A percentile compares a stretch with the other conserved stretches of the same genome.
Evolutionary conservation across 2,888 invertebrate genomes (phyloP).

Genomic region (Lottia scabra): DNA sequence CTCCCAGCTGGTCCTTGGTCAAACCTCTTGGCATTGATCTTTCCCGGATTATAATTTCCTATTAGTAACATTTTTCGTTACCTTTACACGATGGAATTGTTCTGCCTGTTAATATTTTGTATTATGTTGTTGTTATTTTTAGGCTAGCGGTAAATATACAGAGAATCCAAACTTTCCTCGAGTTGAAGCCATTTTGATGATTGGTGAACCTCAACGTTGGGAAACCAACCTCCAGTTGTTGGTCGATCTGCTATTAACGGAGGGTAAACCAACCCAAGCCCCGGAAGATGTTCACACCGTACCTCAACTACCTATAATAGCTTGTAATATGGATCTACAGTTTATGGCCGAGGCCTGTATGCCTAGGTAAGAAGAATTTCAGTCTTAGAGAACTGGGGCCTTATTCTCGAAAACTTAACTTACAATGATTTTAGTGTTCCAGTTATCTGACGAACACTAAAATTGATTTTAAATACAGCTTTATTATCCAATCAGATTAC

Average conservation of each 20-base stretch:
- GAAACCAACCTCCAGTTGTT: slow-evolving; percentile 67
- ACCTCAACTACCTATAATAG: slow-evolving; percentile 66
- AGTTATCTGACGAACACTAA: too few relatives aligned
- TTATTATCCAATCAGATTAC: too few relatives aligned
- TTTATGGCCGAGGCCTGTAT: slow-evolving; percentile 69
- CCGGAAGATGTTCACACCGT: slow-evolving; percentile 42
- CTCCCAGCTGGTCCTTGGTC: too few relatives aligned
- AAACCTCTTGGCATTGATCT: too few relatives aligned
- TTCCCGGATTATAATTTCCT: too few relatives aligned
- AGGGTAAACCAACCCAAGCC: slow-evolving; percentile 64
- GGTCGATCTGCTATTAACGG: slow-evolving; percentile 66
- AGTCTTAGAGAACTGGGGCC: too few relatives aligned
- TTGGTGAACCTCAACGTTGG: slow-evolving; percentile 68
- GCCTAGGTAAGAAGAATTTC: slow-evolving; percentile 52
- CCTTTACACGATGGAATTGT: too few relatives aligned
- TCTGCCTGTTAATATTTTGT: too few relatives aligned
- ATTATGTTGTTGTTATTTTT: background rate
- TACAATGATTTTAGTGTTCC: too few relatives aligned
- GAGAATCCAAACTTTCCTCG: slow-evolving; percentile 49
- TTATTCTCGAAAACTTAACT: too few relatives aligned
- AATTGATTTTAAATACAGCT: too few relatives aligned
- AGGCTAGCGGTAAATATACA: slow-evolving; percentile 40
- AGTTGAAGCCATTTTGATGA: slow-evolving; percentile 63
- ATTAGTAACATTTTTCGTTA: too few relatives aligned
- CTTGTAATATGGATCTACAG: slow-evolving; percentile 69